Base-by-base conservation (phyloP, 1,140 invertebrate genomes). In the Phthorimaea operculella region DNA sequence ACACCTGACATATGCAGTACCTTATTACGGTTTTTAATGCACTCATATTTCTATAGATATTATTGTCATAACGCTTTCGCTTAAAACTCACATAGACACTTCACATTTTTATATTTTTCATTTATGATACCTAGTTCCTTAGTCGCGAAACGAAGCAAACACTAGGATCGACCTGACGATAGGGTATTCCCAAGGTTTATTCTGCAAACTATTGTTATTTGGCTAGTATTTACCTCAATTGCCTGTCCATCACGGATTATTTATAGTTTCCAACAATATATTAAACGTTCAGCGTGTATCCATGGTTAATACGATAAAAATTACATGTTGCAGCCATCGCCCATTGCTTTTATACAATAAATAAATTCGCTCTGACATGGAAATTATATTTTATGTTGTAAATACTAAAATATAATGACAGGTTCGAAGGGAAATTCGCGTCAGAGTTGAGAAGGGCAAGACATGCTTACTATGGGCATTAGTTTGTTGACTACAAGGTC, bases 351-450 rank as follows among this genome's bases (percentile, higher is more conserved):
- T 67, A 66, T 65, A 66, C 69, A 64, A 75, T 74, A 74, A 72
- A 72, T 75, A 76, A 76, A 69, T 68, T 72, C 64, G 59, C 58
- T 58, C 67, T 76, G 75, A 78, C 73, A 65, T 64, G 59, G 62
- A 78, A 78, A 78, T 78, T 78, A 75, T 78, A 74, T 76, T 78
- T 72, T 72, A 70, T 71, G 65, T 74, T 74, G 44, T 68, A 64
- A 64, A 68, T 65, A 68, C 57, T 62, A 70, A 60, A 70, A 60
- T 58, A 51, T 62, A 62, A 58, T 52, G 60, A 56, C 42, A 28
- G 54, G 54, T 39, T 56, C 56, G 52, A 9, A 48, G 52, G 50
- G 52, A 28, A 50, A 52, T 52, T 56, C 42, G 48, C 28, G 51
- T 45, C 52, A 51, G 49, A 14, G 53, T 33, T 45, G 45, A 16